These are phyloP conservation scores for Thinocorus orbignyianus DNA, from an alignment of 2,113 vertebrate species.

Conservation along the genomic window DNA sequence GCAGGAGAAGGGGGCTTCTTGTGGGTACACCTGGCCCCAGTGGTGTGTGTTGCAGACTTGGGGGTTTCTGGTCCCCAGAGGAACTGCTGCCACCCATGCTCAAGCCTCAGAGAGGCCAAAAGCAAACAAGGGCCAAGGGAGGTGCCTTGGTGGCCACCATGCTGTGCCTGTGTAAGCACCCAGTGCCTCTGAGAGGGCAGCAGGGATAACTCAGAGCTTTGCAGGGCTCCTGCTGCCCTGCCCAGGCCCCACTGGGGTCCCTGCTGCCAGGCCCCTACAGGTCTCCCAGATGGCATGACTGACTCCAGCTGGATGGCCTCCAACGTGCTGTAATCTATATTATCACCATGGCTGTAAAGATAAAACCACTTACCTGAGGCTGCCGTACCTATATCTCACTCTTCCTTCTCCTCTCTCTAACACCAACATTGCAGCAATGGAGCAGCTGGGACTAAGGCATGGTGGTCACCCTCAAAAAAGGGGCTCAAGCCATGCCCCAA, in stretches of 20 bases:
- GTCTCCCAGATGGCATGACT: neutral
- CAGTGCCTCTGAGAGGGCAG: neutral
- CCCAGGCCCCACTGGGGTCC: rapidly evolving
- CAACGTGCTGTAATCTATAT: neutral
- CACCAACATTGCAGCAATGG: neutral
- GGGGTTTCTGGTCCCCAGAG: neutral
- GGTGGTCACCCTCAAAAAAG: neutral
- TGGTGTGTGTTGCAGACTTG: neutral
- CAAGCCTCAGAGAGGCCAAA: neutral
- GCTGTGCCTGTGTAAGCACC: neutral
- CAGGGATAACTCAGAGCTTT: neutral
- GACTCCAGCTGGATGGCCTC: neutral
- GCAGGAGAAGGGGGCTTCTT: neutral
- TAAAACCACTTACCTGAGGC: neutral
- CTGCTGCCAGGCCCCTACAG: rapidly evolving
- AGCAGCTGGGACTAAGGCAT: neutral
- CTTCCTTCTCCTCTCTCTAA: neutral
- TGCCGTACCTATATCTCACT: neutral
- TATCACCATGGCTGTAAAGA: neutral
- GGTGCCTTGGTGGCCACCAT: rapidly evolving
- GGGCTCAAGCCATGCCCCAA: neutral
- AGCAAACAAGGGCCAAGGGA: neutral
- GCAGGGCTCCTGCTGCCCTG: neutral
- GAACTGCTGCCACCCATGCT: neutral
- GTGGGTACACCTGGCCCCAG: neutral